Evolutionary conservation across 2,888 invertebrate genomes (phyloP).

Genomic region (Chamaedrilus cognettii): DNA sequence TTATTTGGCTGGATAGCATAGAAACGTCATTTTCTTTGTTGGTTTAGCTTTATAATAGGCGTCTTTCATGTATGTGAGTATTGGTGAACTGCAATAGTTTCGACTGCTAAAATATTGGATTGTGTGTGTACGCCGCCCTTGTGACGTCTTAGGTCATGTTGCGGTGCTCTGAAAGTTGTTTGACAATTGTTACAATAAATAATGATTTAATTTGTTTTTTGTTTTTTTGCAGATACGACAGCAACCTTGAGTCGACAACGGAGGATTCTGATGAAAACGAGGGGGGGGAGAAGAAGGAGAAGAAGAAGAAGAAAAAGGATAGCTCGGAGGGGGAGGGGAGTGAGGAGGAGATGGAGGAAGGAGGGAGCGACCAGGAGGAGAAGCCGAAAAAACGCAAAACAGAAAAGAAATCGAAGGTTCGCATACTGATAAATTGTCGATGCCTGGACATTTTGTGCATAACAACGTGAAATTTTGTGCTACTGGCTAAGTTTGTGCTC

Average conservation of each 20-base stretch:
- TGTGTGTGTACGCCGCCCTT: too few relatives aligned
- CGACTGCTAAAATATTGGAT: too few relatives aligned
- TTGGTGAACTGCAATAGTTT: too few relatives aligned
- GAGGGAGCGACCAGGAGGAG: constrained; percentile 37
- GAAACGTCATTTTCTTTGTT: too few relatives aligned
- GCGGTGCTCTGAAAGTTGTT: not conserved
- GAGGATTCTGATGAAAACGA: constrained; percentile 43
- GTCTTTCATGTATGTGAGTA: too few relatives aligned
- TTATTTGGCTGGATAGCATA: too few relatives aligned
- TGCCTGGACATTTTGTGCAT: not conserved
- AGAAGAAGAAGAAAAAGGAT: constrained; percentile 42
- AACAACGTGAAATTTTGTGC: not conserved
- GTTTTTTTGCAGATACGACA: constrained; percentile 67
- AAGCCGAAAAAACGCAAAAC: constrained; percentile 41
- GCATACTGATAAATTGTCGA: not conserved
- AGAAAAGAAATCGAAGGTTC: constrained; percentile 57
- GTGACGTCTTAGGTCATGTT: constrained; percentile 12
- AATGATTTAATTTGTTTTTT: not conserved
- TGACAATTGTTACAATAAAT: not conserved
- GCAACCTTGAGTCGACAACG: constrained; percentile 62
- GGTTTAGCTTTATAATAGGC: too few relatives aligned
- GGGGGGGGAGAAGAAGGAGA: constrained; percentile 22
- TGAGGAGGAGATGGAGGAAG: constrained; percentile 39
- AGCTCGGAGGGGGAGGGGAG: constrained; percentile 14
- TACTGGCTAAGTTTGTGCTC: too few relatives aligned